Evolutionary conservation across 2,797 vertebrate species (phyloP), one percentile per base, ranked within the genome.

Genomic region (Sebastes hopkinsi): DNA sequence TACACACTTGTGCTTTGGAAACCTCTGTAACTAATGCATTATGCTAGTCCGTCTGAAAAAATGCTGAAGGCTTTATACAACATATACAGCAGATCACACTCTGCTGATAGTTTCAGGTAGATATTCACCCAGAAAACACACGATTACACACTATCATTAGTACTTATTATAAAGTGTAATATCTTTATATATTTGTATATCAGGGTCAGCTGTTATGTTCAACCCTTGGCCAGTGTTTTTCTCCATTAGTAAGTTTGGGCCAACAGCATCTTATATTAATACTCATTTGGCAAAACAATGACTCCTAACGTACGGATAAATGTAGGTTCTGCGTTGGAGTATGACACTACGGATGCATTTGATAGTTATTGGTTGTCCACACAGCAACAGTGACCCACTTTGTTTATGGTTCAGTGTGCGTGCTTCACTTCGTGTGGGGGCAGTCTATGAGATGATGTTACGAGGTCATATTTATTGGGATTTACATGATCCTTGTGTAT

Each of bases 21-120:
- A 93, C 88, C 92, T 92, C 92, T 94, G 89, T 89, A 93, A 93
- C 94, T 79, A 95, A 95, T 95, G 90, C 93, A 94, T 94, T 95
- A 92, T 61, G 78, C 79, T 88, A 73, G 91, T 91, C 87, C 79
- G 69, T 88, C 86, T 92, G 84, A 93, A 92, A 89, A 92, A 93
- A 90, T 84, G 81, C 88, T 81, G 79, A 88, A 62, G 88, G 85
- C 88, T 91, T 90, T 90, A 81, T 77, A 76, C 30, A 72, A 89
- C 78, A 89, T 83, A 78, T 76, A 72, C 66, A 50, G 72, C 80
- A 86, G 85, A 89, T 84, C 79, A 77, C 65, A 65, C 67, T 74
- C 52, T 71, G 78, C 66, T 72, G 82, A 81, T 69, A 78, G 77
- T 74, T 78, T 75, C 81, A 88, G 87, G 80, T 87, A 76, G 67